Evolutionary conservation across 64 coral and sea anemone genomes (phyloP), one percentile per base, ranked within the genome.

Genomic region (Actinia equina): DNA sequence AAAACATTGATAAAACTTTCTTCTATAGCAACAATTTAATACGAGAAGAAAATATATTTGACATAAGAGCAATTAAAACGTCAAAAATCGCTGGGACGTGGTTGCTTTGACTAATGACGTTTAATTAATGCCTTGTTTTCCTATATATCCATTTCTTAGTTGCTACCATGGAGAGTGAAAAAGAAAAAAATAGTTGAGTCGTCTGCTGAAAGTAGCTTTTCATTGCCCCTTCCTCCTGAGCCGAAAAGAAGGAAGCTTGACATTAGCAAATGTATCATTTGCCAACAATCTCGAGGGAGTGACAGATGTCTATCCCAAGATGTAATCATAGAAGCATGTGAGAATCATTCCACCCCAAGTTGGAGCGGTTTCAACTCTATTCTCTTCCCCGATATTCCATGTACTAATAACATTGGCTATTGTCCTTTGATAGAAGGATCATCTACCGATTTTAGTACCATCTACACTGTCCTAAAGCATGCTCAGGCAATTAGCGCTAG

Each of bases 211-310:
- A 74, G 69, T 74, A 74, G 69, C 69, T 74, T 87, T 53, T 54
- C 86, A 4, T 71, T 87, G 44, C 41, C 25, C 86, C 86, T 87
- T 71, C 61, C 62, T 13, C 64, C 86, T 71, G 86, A 87, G 63
- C 86, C 86, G 17, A 87, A 87, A 55, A 87, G 67, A 70, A 88
- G 86, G 52, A 78, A 88, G 30, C 71, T 88, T 78, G 71, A 37
- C 23, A 43, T 49, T 17, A 88, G 19, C 54, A 88, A 88, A 14
- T 88, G 76, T 79, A 80, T 88, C n/a, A 88, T 88, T 88, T 88
- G 86, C 25, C 70, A 88, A 59, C 55, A 27, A 56, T 57, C 70
- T 43, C 42, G 71, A 55, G 71, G 86, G 10, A 80, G 11, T 79
- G 71, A n/a, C n/a, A n/a, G n/a, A n/a, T n/a, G n/a, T n/a, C n/a